Percentiles rank a stretch among this genome's conserved stretches.
These are phyloP conservation scores for Tipula lateralis DNA, from an alignment of 2,888 invertebrate species.

Conservation along the genomic window DNA sequence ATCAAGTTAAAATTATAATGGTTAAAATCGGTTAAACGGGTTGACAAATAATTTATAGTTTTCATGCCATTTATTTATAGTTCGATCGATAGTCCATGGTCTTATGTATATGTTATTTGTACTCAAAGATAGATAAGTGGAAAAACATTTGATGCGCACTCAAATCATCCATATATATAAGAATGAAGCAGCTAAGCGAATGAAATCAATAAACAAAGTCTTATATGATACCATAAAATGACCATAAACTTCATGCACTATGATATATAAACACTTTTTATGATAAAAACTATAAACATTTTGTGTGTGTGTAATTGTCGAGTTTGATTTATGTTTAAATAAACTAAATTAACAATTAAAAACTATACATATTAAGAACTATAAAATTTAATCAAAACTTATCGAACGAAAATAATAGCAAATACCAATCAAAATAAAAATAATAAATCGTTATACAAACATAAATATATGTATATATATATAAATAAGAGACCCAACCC, in stretches of 20 bases:
- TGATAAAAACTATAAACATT: not conserved
- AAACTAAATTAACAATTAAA: not conserved
- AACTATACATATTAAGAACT: not conserved
- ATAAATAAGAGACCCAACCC: not conserved
- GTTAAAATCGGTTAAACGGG: not conserved
- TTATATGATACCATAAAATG: not conserved
- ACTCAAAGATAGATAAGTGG: not conserved
- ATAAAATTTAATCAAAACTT: not conserved
- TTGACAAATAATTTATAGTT: constrained; percentile 11
- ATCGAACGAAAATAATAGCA: not conserved
- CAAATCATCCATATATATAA: too few species aligned
- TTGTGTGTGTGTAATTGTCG: not conserved
- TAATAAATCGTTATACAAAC: not conserved
- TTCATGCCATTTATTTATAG: not conserved
- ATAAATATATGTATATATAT: too few species aligned
- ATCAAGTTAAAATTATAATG: not conserved
- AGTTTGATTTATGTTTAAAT: not conserved
- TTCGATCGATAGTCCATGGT: not conserved
- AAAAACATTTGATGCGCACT: not conserved
- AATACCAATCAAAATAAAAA: not conserved
- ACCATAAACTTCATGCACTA: not conserved
- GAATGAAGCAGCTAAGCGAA: not conserved
- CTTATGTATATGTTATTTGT: not conserved
- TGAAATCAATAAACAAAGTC: not conserved
- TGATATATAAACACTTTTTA: not conserved